Evolutionary conservation across 2,888 invertebrate species (phyloP).

Genomic region (Polydrusus cervinus): DNA sequence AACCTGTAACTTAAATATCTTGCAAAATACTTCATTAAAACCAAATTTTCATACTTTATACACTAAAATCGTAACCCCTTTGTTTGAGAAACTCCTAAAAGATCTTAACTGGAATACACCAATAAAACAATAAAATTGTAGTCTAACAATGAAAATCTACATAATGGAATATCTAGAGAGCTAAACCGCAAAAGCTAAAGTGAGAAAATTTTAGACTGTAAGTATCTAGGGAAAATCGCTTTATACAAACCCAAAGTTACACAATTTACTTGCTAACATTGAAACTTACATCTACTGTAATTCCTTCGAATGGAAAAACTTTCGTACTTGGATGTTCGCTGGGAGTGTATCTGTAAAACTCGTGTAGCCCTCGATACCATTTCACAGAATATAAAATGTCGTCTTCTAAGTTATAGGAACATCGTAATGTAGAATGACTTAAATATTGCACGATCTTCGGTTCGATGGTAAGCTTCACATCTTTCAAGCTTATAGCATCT

Average conservation of each 20-base stretch:
- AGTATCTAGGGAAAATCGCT: slow-evolving; percentile 29
- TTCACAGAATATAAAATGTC: slow-evolving; percentile 86
- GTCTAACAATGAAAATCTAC: slow-evolving; percentile 10
- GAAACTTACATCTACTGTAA: slow-evolving; percentile 87
- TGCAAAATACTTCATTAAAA: background rate
- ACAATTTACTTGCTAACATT: slow-evolving; percentile 25
- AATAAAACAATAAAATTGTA: slow-evolving; percentile 27
- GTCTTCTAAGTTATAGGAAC: slow-evolving; percentile 86
- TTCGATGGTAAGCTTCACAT: slow-evolving; percentile 81
- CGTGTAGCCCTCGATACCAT: slow-evolving; percentile 88
- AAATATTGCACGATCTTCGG: slow-evolving; percentile 82
- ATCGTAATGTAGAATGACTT: slow-evolving; percentile 80
- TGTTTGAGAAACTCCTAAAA: slow-evolving; percentile 6
- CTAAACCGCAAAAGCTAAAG: slow-evolving; percentile 21
- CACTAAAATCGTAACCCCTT: slow-evolving; percentile 3
- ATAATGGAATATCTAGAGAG: slow-evolving; percentile 18
- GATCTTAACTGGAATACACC: slow-evolving; percentile 15
- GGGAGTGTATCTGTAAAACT: slow-evolving; percentile 90
- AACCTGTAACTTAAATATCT: background rate
- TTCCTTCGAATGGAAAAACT: slow-evolving; percentile 83
- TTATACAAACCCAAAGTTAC: slow-evolving; percentile 28
- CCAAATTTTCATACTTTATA: background rate
- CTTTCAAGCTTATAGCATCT: slow-evolving; percentile 80
- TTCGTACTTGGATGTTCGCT: slow-evolving; percentile 82
- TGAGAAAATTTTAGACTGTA: slow-evolving; percentile 23